phyloP scores from a whole-genome alignment of 2,888 invertebrate genomes.

The Pyralis farinalis region DNA sequence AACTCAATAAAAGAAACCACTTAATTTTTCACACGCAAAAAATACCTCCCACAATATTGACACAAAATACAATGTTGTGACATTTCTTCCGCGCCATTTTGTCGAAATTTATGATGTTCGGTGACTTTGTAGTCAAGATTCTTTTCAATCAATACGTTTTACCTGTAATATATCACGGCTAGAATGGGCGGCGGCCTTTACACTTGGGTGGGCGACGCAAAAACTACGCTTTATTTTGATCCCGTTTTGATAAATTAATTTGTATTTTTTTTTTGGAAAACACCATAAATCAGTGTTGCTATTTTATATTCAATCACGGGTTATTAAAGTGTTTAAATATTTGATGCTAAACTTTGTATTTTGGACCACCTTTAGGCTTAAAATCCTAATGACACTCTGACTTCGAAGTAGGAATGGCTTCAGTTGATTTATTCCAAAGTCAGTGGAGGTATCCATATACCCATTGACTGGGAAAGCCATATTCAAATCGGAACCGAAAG shows the following conservation, averaged over 20 bases:
- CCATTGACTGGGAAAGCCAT: no score
- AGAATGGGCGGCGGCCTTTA: constrained; percentile 9
- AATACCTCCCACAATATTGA: constrained; percentile 13
- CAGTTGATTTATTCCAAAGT: no score
- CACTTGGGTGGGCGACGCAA: constrained; percentile 11
- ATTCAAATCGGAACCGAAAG: no score
- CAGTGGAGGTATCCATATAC: no score
- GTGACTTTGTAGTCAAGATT: constrained; percentile 25
- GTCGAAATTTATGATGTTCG: constrained; percentile 26
- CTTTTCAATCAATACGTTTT: constrained; percentile 12
- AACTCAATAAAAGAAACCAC: not conserved
- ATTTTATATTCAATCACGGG: no score
- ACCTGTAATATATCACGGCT: constrained; percentile 9
- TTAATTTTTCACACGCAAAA: constrained; percentile 7
- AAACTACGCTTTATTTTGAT: not conserved
- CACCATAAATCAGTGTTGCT: no score
- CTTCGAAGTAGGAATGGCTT: no score
- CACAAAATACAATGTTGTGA: constrained; percentile 24
- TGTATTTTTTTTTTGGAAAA: constrained; percentile 1
- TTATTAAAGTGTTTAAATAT: no score
- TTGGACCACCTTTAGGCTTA: no score
- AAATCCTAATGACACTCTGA: no score
- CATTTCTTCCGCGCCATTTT: constrained; percentile 21
- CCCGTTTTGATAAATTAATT: constrained; percentile 10
- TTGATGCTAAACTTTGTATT: no score